phyloP scores from a whole-genome alignment of 23 tunicate genomes.

The Ciona savignyi region DNA sequence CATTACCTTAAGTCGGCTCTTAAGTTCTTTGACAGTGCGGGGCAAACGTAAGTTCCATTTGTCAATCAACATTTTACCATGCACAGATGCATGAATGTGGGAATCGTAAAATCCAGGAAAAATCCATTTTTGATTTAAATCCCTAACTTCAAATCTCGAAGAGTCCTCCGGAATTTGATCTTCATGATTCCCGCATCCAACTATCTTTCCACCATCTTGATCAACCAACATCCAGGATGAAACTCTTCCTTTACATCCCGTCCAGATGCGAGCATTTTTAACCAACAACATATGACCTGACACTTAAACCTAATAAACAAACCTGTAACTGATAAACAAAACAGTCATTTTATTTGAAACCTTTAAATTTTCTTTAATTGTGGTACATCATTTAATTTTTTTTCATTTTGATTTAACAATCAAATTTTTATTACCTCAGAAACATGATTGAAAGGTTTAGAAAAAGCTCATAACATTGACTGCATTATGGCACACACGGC shows the following conservation, averaged over 20 bases:
- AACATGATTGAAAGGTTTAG: too few relatives aligned
- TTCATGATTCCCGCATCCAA: constrained; percentile 35
- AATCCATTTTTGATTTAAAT: constrained; percentile 55
- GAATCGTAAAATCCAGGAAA: constrained; percentile 92
- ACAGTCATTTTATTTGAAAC: too few relatives aligned
- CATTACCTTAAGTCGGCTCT: constrained; percentile 19
- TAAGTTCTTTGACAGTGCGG: constrained; percentile 30
- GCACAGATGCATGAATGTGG: constrained; percentile 44
- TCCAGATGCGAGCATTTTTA: neutral
- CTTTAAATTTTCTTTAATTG: too few relatives aligned
- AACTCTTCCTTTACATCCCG: neutral
- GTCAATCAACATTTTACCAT: constrained; percentile 15
- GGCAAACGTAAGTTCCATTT: constrained; percentile 27
- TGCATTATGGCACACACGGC: too few relatives aligned
- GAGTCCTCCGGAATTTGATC: neutral
- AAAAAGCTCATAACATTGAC: too few relatives aligned
- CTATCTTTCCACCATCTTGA: constrained; percentile 22
- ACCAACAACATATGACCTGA: neutral
- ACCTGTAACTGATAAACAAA: too few relatives aligned
- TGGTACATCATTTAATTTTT: too few relatives aligned
- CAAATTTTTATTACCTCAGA: too few relatives aligned
- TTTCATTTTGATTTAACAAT: too few relatives aligned
- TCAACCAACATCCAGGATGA: constrained; percentile 57
- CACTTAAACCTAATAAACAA: too few relatives aligned
- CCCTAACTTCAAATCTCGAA: constrained; percentile 2